Percentiles rank a stretch among this genome's conserved stretches.
Conservation (phyloP, 2,888 invertebrate genomes). For the Lepidonotus clava region DNA sequence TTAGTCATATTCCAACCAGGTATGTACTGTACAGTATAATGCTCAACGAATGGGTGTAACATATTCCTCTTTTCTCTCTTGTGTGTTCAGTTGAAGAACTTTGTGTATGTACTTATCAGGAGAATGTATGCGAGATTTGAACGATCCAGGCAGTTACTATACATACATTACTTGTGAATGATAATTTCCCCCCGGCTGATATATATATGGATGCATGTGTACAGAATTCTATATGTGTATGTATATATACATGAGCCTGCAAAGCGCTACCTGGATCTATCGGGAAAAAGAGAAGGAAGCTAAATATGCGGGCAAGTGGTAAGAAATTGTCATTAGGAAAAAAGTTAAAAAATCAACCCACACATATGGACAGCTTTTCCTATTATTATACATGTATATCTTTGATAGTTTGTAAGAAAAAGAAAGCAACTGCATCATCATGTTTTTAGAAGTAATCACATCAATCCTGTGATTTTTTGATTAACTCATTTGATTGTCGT, state of each 20-base stretch:
- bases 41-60: constrained; percentile 48
- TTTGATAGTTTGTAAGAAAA: constrained; percentile 50
- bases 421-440: constrained; percentile 47
- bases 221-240: neutral
- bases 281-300: neutral
- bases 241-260: constrained; percentile 22
- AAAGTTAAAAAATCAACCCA: constrained; percentile 26
- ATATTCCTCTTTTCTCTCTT: constrained; percentile 40
- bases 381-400: constrained; percentile 48
- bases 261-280: constrained; percentile 23
- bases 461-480: constrained; percentile 52
- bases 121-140: constrained; percentile 37
- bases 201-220: constrained; percentile 22
- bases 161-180: constrained; percentile 33
- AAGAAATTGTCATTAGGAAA: too few species aligned
- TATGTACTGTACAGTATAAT: constrained; percentile 48
- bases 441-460: constrained; percentile 52
- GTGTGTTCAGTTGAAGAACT: constrained; percentile 25
- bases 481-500: constrained; percentile 53
- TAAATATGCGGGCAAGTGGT: constrained; percentile 9
- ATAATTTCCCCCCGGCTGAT: constrained; percentile 4
- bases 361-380: constrained; percentile 21
- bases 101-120: constrained; percentile 50
- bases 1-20: neutral
- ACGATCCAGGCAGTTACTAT: constrained; percentile 37